Evolutionary conservation across 2,113 vertebrate species (phyloP), one percentile per base, ranked within the genome.

Genomic region (Azemiops feae): DNA sequence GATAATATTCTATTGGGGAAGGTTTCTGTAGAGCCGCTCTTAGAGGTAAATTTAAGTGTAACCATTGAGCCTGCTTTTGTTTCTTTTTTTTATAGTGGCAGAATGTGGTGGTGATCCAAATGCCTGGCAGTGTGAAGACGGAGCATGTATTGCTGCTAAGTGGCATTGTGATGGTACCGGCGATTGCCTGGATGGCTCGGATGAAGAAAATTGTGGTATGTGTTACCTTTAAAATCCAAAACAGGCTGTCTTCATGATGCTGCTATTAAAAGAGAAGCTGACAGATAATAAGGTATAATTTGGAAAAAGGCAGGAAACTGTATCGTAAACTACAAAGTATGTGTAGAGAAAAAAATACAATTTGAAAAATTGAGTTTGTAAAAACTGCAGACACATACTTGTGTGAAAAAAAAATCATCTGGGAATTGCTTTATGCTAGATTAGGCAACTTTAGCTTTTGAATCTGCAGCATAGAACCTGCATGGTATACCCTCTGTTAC

Each of bases 111-210:
- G 97, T 30, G 96, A 98, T 39, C 92, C 88, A 0, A 91, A 95
- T 0, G 96, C 96, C 1, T 99, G 99, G 99, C 98, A 98, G 94
- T 99, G 99, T 96, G 98, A 98, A 0, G 97, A 99, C 45, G 98
- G 98, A 16, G 94, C 9, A 12, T 99, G 99, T n/a, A 95, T 99
- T 88, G 95, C 97, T 58, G 89, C 85, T 25, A 90, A 94, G 25
- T 98, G 98, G 98, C 97, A 96, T 57, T 99, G 99, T 14, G 98
- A 99, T 1, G 98, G 98, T 6, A 57, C 57, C 1, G 96, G 97
- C 9, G 99, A 99, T 97, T 99, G 99, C 95, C 92, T 97, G 92
- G 99, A 99, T 95, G 98, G 98, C 57, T 99, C 99, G 0, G 99
- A 99, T 95, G 99, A 99, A 95, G 97, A 97, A 86, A 96, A 98